phyloP scores from a whole-genome alignment of 2,797 vertebrate species.

The Sebastolobus altivelis region DNA sequence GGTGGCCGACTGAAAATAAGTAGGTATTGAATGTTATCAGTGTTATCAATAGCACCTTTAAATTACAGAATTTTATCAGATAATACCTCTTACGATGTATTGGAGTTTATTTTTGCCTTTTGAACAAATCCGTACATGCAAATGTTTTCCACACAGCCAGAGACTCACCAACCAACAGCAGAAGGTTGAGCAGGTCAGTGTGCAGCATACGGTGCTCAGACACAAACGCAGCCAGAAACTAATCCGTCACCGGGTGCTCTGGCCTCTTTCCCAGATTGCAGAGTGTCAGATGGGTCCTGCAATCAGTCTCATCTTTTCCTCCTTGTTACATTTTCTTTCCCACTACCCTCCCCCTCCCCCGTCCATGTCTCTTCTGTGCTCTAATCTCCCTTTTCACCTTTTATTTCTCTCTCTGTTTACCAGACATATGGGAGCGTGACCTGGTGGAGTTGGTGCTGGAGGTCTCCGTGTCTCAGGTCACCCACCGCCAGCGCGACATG shows the following conservation, averaged over 20 bases:
- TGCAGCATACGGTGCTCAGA: conserved; percentile 52
- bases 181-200: conserved; percentile 49
- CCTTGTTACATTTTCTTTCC: neutral
- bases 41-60: neutral
- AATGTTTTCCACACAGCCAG: conserved; percentile 13
- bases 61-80: neutral
- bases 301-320: conserved; percentile 15
- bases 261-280: conserved; percentile 59
- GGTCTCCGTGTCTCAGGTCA: conserved; percentile 91
- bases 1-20: no score
- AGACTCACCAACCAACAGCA: conserved; percentile 9
- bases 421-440: conserved; percentile 92
- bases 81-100: neutral
- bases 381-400: neutral
- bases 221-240: conserved; percentile 43
- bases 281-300: conserved; percentile 44
- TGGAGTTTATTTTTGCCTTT: neutral
- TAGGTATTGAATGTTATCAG: neutral
- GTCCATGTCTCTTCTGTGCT: neutral
- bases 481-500: conserved; percentile 95
- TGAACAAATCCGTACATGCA: neutral
- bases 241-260: conserved; percentile 54
- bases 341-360: neutral
- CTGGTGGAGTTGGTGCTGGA: conserved; percentile 97
- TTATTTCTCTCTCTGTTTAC: neutral